phyloP scores from a whole-genome alignment of 64 coral and sea anemone genomes.

The Acropora yongei region DNA sequence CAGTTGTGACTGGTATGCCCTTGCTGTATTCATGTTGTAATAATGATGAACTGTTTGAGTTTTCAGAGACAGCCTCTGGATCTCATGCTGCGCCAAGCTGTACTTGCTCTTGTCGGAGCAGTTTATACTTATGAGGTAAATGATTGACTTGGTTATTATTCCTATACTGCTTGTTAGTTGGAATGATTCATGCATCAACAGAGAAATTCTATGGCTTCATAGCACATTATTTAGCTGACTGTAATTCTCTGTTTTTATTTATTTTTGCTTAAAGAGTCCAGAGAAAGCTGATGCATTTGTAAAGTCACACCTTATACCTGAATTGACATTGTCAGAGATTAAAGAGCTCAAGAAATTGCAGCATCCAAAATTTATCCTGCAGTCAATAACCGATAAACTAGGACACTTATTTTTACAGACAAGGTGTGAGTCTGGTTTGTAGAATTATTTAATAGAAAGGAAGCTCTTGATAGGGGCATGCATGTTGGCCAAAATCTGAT shows the following conservation, averaged over 20 bases:
- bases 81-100: slow-evolving; percentile 70
- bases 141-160: background rate
- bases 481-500: too few relatives aligned
- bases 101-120: slow-evolving; percentile 76
- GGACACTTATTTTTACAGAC: slow-evolving; percentile 31
- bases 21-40: too few relatives aligned
- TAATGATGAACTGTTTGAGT: background rate
- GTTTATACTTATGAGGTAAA: slow-evolving; percentile 79
- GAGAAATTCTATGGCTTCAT: too few relatives aligned
- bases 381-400: slow-evolving; percentile 54
- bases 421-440: slow-evolving; percentile 29
- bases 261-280: slow-evolving; percentile 45
- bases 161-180: background rate
- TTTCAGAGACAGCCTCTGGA: slow-evolving; percentile 49
- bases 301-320: slow-evolving; percentile 59
- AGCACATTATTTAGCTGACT: too few relatives aligned
- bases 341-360: slow-evolving; percentile 79
- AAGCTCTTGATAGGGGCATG: background rate
- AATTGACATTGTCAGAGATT: slow-evolving; percentile 57
- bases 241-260: background rate
- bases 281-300: slow-evolving; percentile 69
- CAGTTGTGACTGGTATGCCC: too few relatives aligned
- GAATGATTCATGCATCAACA: too few relatives aligned
- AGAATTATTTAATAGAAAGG: background rate
- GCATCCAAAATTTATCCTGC: slow-evolving; percentile 86